Conservation (phyloP, 2,113 vertebrate species). For the Puma concolor region DNA sequence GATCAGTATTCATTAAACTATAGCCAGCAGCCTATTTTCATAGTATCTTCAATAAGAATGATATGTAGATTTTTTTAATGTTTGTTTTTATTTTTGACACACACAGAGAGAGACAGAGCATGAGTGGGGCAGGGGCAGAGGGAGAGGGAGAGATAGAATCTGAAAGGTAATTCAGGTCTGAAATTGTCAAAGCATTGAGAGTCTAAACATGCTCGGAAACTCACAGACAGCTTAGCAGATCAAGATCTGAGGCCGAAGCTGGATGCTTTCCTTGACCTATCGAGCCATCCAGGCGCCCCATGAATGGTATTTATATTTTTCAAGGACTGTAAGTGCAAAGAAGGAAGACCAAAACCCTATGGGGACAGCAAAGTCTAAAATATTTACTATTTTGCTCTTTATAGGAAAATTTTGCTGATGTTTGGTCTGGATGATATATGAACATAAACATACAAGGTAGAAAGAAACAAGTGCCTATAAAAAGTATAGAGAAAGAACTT, state of each 20-base stretch:
- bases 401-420: neutral
- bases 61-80: neutral
- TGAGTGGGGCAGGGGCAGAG: too few species aligned
- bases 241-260: too few species aligned
- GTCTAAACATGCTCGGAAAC: too few species aligned
- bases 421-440: neutral
- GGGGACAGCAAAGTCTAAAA: neutral
- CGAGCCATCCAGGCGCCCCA: too few species aligned
- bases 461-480: neutral
- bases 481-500: neutral
- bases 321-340: neutral
- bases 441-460: neutral
- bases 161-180: too few species aligned
- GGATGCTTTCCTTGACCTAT: too few species aligned
- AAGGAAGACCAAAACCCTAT: neutral
- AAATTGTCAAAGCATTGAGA: too few species aligned
- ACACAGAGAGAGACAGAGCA: too few species aligned
- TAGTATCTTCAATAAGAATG: neutral
- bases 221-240: neutral
- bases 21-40: neutral
- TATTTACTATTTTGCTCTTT: neutral
- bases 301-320: slow-evolving; percentile 1
- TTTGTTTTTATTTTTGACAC: too few species aligned
- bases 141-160: too few species aligned
- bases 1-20: neutral